Evolutionary conservation across 2,888 invertebrate species (phyloP).

Genomic region (Leptopilina syphax): DNA sequence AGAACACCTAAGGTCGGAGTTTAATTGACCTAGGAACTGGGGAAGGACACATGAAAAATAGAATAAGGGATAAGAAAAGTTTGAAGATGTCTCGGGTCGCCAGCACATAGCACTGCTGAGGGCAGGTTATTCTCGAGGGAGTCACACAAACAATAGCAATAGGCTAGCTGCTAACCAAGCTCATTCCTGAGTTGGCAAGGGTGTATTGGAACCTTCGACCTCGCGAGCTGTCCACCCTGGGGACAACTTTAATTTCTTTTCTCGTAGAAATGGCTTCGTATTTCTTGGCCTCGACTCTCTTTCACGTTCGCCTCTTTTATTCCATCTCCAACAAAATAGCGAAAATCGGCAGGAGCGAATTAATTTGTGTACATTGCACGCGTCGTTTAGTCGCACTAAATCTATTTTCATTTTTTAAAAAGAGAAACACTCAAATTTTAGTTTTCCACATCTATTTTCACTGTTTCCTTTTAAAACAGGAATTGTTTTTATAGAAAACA

Average conservation of each 20-base stretch:
- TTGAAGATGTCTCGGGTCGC: conserved; percentile 65
- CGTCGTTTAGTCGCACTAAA: not conserved
- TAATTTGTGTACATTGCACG: conserved; percentile 46
- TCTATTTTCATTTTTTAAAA: no score
- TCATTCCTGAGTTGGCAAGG: conserved; percentile 49
- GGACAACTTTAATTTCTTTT: conserved; percentile 73
- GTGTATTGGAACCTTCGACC: conserved; percentile 56
- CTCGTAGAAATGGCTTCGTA: conserved; percentile 68
- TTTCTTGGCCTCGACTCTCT: conserved; percentile 43
- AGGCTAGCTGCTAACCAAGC: conserved; percentile 59
- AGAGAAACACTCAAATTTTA: no score
- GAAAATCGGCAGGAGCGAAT: conserved; percentile 2
- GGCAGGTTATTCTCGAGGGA: conserved; percentile 64
- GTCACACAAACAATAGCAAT: conserved; percentile 70
- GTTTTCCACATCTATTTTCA: no score
- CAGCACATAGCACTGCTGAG: conserved; percentile 67
- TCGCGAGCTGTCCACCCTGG: conserved; percentile 62
- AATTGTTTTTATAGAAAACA: conserved; percentile 22
- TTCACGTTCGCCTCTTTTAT: conserved; percentile 11
- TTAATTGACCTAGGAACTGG: not conserved
- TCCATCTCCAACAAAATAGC: not conserved
- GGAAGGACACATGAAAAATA: not conserved
- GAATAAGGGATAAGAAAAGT: conserved; percentile 48
- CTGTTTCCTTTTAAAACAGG: not conserved
- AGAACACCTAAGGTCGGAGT: no score